Evolutionary conservation across 2,797 vertebrate species (phyloP).

Genomic region (Valencia hispanica): DNA sequence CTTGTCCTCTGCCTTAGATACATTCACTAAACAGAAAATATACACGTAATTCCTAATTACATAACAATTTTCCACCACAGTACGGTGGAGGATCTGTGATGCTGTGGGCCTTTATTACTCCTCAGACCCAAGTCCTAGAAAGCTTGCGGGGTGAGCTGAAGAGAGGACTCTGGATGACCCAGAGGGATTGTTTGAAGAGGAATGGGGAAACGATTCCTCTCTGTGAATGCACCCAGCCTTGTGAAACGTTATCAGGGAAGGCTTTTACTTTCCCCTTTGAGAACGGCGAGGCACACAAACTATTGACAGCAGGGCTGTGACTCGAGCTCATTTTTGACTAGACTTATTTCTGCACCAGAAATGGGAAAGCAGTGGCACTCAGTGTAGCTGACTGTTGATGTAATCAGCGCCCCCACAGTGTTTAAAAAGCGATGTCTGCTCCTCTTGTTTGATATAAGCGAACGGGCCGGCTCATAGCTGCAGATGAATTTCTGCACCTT

Average conservation of each 20-base stretch:
- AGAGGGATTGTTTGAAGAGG: background rate
- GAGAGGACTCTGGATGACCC: background rate
- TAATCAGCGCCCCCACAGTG: background rate
- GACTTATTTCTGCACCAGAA: no score
- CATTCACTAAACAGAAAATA: no score
- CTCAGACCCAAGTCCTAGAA: background rate
- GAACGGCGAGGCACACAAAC: background rate
- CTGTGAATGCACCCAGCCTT: background rate
- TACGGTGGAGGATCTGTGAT: no score
- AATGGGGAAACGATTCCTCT: background rate
- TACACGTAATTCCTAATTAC: no score
- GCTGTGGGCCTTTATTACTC: no score
- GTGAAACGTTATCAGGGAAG: background rate
- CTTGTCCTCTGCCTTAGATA: no score
- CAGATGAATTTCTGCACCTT: background rate
- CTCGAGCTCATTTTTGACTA: no score
- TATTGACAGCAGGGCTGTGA: no score
- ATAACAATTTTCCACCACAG: no score
- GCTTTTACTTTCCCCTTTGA: background rate
- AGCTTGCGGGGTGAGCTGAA: background rate
- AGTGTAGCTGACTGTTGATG: background rate
- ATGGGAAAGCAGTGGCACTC: background rate
- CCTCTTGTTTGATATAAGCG: background rate
- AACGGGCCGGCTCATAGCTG: background rate
- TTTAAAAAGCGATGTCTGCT: background rate